Percentiles rank a stretch among this genome's conserved stretches.
These are phyloP conservation scores for Chromis chromis DNA, from an alignment of 2,797 vertebrate species.

Conservation along the genomic window DNA sequence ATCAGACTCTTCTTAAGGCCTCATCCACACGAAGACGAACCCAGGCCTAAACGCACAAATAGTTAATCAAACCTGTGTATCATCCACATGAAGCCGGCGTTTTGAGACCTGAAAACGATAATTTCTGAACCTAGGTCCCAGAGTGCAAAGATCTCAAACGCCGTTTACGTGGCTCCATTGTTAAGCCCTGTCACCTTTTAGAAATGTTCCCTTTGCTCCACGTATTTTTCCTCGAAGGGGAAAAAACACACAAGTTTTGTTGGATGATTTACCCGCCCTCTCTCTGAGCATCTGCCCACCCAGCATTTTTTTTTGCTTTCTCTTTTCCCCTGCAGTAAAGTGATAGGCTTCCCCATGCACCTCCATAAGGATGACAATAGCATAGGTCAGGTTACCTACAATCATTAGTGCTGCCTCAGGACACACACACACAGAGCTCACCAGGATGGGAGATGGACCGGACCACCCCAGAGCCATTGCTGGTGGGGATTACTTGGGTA, in stretches of 20 bases:
- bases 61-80: too few relatives aligned
- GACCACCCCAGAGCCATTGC: slow-evolving; percentile 83
- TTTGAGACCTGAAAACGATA: too few relatives aligned
- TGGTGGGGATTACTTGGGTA: slow-evolving; percentile 78
- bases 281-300: slow-evolving; percentile 69
- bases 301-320: slow-evolving; percentile 35
- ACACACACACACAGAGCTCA: slow-evolving; percentile 40
- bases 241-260: slow-evolving; percentile 27
- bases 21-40: too few relatives aligned
- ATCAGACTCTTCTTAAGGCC: slow-evolving; percentile 1
- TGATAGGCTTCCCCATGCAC: slow-evolving; percentile 69
- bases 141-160: too few relatives aligned
- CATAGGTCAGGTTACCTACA: slow-evolving; percentile 77
- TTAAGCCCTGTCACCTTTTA: slow-evolving; percentile 21
- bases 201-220: slow-evolving; percentile 21
- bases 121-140: too few relatives aligned
- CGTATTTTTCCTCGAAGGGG: slow-evolving; percentile 4
- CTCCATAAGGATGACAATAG: slow-evolving; percentile 75
- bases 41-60: too few relatives aligned
- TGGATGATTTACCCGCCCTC: slow-evolving; percentile 47
- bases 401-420: slow-evolving; percentile 75
- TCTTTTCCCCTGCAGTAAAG: slow-evolving; percentile 65
- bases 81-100: too few relatives aligned
- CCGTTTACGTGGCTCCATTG: too few relatives aligned
- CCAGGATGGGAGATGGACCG: slow-evolving; percentile 69